A percentile compares a stretch with the other conserved stretches of the same genome.
phyloP scores from a whole-genome alignment of 2,113 vertebrate genomes.

The Thomomys bottae region DNA sequence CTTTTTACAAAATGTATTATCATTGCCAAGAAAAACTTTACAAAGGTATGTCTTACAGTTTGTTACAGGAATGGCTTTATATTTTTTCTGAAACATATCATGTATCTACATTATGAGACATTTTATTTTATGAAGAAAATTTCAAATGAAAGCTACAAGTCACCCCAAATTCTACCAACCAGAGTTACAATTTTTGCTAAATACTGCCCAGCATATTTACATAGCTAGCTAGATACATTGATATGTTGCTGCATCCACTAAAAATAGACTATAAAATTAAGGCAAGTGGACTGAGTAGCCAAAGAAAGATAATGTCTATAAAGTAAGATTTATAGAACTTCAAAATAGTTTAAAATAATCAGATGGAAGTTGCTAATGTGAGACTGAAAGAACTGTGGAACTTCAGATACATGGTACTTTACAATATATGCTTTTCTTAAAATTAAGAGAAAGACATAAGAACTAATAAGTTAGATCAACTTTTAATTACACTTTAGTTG shows the following conservation, averaged over 20 bases:
- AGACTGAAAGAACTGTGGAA: background rate
- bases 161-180: background rate
- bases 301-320: background rate
- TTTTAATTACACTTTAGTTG: conserved; percentile 23
- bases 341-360: conserved; percentile 47
- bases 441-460: background rate
- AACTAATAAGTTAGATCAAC: background rate
- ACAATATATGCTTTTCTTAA: background rate
- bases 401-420: background rate
- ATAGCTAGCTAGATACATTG: too few species aligned
- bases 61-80: background rate
- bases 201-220: background rate
- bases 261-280: background rate
- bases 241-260: background rate
- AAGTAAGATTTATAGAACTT: background rate
- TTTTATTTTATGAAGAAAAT: conserved; percentile 37
- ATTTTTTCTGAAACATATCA: background rate
- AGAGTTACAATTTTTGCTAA: background rate
- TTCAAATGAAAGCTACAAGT: conserved; percentile 37
- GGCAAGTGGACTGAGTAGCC: background rate
- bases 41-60: background rate
- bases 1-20: background rate
- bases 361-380: background rate
- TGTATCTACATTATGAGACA: background rate
- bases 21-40: conserved; percentile 33